Percentiles rank a stretch among this genome's conserved stretches.
phyloP scores from a whole-genome alignment of 2,113 vertebrate species.

The Tretioscincus oriximinensis region DNA sequence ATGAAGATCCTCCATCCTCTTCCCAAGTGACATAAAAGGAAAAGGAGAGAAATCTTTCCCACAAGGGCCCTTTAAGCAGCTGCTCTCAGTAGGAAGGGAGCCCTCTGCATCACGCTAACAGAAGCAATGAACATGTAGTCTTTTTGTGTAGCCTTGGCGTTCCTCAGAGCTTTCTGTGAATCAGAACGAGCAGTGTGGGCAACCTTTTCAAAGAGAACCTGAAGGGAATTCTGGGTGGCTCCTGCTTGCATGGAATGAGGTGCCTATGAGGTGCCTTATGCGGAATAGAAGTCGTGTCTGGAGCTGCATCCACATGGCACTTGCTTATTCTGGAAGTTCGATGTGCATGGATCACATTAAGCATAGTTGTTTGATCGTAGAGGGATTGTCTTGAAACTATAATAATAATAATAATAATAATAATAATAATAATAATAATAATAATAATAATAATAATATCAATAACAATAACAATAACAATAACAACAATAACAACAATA shows the following conservation, averaged over 20 bases:
- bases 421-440: too few species aligned
- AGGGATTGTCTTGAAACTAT: too few species aligned
- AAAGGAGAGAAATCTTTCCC: not conserved
- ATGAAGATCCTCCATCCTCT: not conserved
- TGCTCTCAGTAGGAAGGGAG: not conserved
- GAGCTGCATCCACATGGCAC: too few species aligned
- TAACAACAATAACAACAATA: too few species aligned
- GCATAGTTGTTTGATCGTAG: too few species aligned
- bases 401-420: too few species aligned
- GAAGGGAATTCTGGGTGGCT: not conserved
- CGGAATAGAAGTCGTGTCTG: not conserved
- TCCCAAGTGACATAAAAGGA: not conserved
- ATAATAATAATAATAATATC: too few species aligned
- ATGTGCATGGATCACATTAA: too few species aligned
- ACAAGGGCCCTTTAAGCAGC: not conserved
- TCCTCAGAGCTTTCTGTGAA: not conserved
- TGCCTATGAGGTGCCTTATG: not conserved
- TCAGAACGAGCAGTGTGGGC: not conserved
- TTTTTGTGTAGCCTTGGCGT: not conserved
- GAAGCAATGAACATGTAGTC: not conserved
- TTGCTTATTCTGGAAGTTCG: too few species aligned
- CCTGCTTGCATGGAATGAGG: not conserved
- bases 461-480: too few species aligned
- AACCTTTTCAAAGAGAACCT: not conserved
- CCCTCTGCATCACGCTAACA: not conserved